These are phyloP conservation scores for Seriola quinqueradiata DNA, from an alignment of 2,113 vertebrate species.

Conservation along the genomic window DNA sequence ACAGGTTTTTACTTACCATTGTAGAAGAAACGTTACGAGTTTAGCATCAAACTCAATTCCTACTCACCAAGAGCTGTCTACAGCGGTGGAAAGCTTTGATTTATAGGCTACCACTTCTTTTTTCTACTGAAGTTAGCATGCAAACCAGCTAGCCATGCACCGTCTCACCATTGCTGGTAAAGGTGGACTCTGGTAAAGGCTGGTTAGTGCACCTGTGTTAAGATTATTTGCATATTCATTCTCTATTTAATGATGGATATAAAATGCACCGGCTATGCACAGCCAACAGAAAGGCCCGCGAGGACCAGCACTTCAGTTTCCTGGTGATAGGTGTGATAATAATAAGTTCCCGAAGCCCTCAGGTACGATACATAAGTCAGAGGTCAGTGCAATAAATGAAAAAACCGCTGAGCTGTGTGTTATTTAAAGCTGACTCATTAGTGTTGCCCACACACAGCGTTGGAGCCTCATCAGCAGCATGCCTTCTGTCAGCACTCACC, in stretches of 20 bases:
- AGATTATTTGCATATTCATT: not conserved
- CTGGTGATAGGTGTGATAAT: slow-evolving; percentile 18
- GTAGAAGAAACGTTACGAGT: too few species aligned
- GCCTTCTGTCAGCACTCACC: slow-evolving; percentile 59
- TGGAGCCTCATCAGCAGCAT: slow-evolving; percentile 51
- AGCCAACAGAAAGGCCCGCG: not conserved
- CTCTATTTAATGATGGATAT: not conserved
- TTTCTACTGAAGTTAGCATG: too few species aligned
- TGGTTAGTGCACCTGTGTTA: not conserved
- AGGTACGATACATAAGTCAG: slow-evolving; percentile 34
- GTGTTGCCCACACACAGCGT: slow-evolving; percentile 53
- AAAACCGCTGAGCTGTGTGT: slow-evolving; percentile 52
- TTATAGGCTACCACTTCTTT: too few species aligned
- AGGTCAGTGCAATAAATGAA: slow-evolving; percentile 44
- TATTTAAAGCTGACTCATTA: slow-evolving; percentile 72
- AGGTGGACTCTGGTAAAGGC: not conserved
- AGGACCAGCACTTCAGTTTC: slow-evolving; percentile 35
- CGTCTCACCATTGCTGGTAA: too few species aligned
- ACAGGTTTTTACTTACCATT: too few species aligned
- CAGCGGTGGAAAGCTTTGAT: too few species aligned
- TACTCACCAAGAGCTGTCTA: too few species aligned
- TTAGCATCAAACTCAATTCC: too few species aligned
- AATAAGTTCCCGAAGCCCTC: slow-evolving; percentile 27
- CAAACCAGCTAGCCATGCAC: too few species aligned
- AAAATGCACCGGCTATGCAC: not conserved